Conservation (phyloP, 2,888 invertebrate genomes). For the Ectropis crepuscularia region DNA sequence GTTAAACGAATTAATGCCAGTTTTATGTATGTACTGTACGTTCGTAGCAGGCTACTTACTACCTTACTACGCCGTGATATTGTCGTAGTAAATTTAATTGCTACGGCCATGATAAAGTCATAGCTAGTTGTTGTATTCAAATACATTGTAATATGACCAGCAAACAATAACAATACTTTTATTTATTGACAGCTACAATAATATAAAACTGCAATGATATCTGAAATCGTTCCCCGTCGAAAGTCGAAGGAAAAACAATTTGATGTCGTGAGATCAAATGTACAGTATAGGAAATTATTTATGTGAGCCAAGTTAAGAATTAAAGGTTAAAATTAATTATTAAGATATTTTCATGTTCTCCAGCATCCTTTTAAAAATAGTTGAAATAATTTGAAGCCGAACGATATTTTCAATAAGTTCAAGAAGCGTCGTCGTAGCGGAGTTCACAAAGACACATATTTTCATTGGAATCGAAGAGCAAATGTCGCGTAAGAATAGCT, state of each 20-base stretch:
- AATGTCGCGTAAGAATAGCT: constrained; percentile 56
- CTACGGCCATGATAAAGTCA: constrained; percentile 7
- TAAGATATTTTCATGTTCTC: too few relatives aligned
- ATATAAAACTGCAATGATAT: too few relatives aligned
- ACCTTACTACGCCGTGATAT: constrained; percentile 15
- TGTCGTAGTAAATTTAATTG: constrained; percentile 10
- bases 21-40: constrained; percentile 15
- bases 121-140: neutral
- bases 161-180: too few relatives aligned
- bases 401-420: constrained; percentile 1
- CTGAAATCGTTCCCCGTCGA: too few relatives aligned
- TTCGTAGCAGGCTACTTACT: constrained; percentile 17
- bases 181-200: too few relatives aligned
- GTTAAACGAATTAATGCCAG: constrained; percentile 11
- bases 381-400: neutral
- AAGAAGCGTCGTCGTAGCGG: constrained; percentile 12
- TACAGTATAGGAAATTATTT: too few relatives aligned
- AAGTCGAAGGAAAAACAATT: too few relatives aligned
- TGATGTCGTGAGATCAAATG: too few relatives aligned
- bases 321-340: too few relatives aligned
- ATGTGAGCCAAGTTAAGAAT: too few relatives aligned
- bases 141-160: too few relatives aligned
- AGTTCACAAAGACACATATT: constrained; percentile 19
- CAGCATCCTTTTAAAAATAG: neutral
- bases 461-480: constrained; percentile 52